A percentile compares a stretch with the other conserved stretches of the same genome.
Conservation (phyloP, 2,797 vertebrate species). For the Epinephelus malabaricus region DNA sequence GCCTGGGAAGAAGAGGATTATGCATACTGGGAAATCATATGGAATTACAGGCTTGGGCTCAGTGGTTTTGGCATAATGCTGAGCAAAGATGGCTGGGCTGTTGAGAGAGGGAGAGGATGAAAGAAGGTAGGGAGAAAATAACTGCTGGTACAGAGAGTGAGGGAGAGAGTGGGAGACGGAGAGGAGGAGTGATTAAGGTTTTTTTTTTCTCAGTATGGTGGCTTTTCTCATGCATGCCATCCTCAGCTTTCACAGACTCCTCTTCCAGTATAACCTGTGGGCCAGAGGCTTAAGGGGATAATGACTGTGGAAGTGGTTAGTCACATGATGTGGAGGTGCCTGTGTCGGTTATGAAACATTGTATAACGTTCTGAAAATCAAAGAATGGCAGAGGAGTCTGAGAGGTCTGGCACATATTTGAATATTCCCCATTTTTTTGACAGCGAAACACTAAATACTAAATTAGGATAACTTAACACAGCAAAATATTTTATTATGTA, state of each 20-base stretch:
- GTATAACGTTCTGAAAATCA: conserved; percentile 3
- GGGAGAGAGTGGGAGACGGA: not conserved
- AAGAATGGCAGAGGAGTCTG: not conserved
- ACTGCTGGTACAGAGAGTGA: conserved; percentile 31
- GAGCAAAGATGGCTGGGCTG: conserved; percentile 39
- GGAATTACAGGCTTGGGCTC: conserved; percentile 72
- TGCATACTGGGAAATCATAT: conserved; percentile 74
- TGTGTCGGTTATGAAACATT: conserved; percentile 12
- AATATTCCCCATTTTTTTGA: not conserved
- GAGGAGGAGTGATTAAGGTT: conserved; percentile 9
- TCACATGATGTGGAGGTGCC: conserved; percentile 9
- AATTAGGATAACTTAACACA: conserved; percentile 13
- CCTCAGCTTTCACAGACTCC: conserved; percentile 21
- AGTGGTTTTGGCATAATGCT: conserved; percentile 59
- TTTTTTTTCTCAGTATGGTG: conserved; percentile 2
- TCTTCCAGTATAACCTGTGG: conserved; percentile 35
- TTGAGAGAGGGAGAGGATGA: conserved; percentile 11
- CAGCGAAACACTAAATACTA: conserved; percentile 1
- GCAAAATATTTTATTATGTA: not conserved
- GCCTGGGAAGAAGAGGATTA: conserved; percentile 73
- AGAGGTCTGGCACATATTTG: conserved; percentile 3
- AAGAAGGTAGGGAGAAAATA: too few relatives aligned
- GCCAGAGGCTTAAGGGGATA: conserved; percentile 14
- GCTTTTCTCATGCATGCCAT: conserved; percentile 44
- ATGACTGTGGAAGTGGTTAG: conserved; percentile 16